Percentiles rank a stretch among this genome's conserved stretches.
phyloP scores from a whole-genome alignment of 2,113 vertebrate species.

The Cryptomyrus ogoouensis region DNA sequence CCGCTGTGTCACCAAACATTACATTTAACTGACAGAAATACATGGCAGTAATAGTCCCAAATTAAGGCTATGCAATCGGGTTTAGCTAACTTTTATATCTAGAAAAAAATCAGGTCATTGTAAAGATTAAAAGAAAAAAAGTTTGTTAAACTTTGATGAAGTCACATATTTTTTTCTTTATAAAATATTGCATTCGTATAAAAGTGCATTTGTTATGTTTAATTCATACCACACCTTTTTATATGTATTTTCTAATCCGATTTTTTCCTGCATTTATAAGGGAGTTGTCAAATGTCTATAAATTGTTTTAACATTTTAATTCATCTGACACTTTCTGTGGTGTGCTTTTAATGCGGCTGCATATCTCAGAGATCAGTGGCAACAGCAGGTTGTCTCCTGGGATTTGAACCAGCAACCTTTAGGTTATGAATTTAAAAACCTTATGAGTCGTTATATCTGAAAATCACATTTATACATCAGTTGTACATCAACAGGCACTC shows the following conservation, averaged over 20 bases:
- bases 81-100: background rate
- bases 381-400: background rate
- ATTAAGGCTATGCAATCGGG: background rate
- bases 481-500: background rate
- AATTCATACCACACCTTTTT: background rate
- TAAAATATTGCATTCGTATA: background rate
- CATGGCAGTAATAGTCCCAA: background rate
- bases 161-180: background rate
- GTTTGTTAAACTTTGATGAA: background rate
- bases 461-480: background rate
- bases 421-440: background rate
- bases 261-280: background rate
- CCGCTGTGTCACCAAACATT: background rate
- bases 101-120: background rate
- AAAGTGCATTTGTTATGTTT: background rate
- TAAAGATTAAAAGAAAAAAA: background rate
- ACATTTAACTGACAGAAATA: background rate
- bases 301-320: background rate
- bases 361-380: background rate
- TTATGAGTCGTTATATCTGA: background rate
- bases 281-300: background rate
- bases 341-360: background rate
- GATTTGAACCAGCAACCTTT: background rate
- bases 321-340: background rate
- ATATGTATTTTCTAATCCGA: background rate